These are phyloP conservation scores for Beroe ovata DNA, from an alignment of 37 sponge, comb jelly and placozoan genomes.

Conservation along the genomic window DNA sequence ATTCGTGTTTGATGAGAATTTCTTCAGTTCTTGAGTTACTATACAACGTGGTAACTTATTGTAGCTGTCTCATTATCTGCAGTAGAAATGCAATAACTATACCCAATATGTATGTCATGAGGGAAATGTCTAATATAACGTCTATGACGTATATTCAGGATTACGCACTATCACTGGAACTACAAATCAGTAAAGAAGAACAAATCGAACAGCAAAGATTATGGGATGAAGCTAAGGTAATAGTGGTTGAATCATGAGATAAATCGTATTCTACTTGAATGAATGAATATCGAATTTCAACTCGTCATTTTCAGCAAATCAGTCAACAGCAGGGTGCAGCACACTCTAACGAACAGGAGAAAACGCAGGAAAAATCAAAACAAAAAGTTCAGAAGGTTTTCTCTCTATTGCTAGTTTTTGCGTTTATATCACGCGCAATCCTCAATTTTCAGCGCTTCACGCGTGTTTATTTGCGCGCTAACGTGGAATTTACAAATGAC, in stretches of 20 bases:
- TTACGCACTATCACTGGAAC: constrained; percentile 1
- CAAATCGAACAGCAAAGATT: constrained; percentile 26
- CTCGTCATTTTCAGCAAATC: neutral
- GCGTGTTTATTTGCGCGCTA: neutral
- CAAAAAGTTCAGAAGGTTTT: neutral
- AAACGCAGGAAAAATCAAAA: neutral
- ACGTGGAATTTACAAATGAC: neutral
- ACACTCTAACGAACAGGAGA: neutral
- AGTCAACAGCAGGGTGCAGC: neutral
- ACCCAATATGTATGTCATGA: too few relatives aligned
- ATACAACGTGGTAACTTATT: too few relatives aligned
- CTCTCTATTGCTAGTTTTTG: neutral
- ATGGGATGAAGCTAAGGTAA: constrained; percentile 53
- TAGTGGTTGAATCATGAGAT: neutral
- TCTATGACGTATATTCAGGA: neutral
- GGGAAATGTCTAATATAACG: too few relatives aligned
- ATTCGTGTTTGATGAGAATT: too few relatives aligned
- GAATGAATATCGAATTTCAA: neutral
- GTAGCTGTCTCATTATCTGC: too few relatives aligned
- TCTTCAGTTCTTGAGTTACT: too few relatives aligned
- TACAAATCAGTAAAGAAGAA: constrained; percentile 42
- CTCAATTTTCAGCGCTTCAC: neutral
- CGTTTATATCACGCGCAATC: neutral
- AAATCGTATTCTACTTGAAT: neutral
- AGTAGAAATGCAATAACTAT: too few relatives aligned